phyloP scores from a whole-genome alignment of 2,888 invertebrate species.

The Pegoplata infirma region DNA sequence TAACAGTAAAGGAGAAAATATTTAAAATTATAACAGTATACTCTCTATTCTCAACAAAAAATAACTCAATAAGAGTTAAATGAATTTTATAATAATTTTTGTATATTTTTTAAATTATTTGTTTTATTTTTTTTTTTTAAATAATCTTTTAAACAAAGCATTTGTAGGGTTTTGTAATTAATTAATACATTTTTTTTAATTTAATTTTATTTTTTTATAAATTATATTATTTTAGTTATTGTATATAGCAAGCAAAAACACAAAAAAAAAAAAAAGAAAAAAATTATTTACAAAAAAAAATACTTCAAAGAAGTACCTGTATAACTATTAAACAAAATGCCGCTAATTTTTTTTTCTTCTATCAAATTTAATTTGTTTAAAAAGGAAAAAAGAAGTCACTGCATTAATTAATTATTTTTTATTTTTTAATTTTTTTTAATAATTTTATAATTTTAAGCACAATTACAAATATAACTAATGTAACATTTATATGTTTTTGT shows the following conservation, averaged over 20 bases:
- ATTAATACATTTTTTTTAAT: slow-evolving; percentile 1
- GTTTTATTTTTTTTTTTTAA: slow-evolving; percentile 1
- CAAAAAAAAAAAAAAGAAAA: neutral
- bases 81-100: no score
- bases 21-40: no score
- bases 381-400: slow-evolving; percentile 19
- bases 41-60: no score
- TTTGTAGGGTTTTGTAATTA: slow-evolving; percentile 38
- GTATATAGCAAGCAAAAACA: slow-evolving; percentile 36
- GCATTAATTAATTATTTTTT: no score
- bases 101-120: slow-evolving; percentile 15
- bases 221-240: slow-evolving; percentile 16
- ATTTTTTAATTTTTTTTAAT: slow-evolving; percentile 17
- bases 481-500: slow-evolving; percentile 30
- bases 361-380: slow-evolving; percentile 54
- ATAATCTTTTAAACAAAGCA: slow-evolving; percentile 23
- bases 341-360: slow-evolving; percentile 36
- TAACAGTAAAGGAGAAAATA: no score
- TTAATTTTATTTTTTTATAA: neutral
- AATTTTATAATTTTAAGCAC: neutral
- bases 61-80: no score
- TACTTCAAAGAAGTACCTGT: slow-evolving; percentile 63
- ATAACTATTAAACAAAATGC: slow-evolving; percentile 49
- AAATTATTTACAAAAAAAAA: slow-evolving; percentile 29
- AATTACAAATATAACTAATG: neutral